These are phyloP conservation scores for Aphodius sticticus DNA, from an alignment of 2,888 invertebrate genomes.

Conservation along the genomic window DNA sequence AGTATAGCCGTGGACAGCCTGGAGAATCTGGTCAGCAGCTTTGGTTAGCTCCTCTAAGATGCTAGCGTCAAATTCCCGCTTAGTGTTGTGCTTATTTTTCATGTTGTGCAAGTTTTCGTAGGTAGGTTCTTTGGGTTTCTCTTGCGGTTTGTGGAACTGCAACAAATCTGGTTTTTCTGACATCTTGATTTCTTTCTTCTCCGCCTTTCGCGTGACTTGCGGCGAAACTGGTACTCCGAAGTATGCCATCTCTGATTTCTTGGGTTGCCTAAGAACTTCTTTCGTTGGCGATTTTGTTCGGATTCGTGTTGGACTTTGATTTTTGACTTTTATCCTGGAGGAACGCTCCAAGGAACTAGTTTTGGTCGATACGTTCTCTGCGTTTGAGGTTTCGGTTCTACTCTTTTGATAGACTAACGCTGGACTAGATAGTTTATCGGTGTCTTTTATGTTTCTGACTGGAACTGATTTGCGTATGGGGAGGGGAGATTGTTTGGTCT, in stretches of 20 bases:
- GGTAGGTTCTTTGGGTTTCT: constrained; percentile 48
- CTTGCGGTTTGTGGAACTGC: constrained; percentile 42
- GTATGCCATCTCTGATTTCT: constrained; percentile 58
- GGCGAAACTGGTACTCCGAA: constrained; percentile 55
- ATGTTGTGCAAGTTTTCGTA: constrained; percentile 55
- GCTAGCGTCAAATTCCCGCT: constrained; percentile 53
- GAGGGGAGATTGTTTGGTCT: constrained; percentile 5
- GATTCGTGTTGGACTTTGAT: constrained; percentile 19
- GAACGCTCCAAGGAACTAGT: background rate
- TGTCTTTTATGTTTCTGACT: constrained; percentile 4
- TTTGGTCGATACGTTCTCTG: background rate
- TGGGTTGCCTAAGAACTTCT: constrained; percentile 56
- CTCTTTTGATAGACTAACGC: constrained; percentile 35
- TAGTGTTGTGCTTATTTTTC: constrained; percentile 38
- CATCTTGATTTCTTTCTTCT: constrained; percentile 40
- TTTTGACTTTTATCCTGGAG: constrained; percentile 19
- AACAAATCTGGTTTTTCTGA: constrained; percentile 54
- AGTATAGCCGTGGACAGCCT: constrained; percentile 64
- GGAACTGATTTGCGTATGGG: constrained; percentile 5
- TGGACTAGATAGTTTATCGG: constrained; percentile 53
- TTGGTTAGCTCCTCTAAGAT: constrained; percentile 67
- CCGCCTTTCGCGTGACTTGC: constrained; percentile 41
- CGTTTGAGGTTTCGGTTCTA: background rate
- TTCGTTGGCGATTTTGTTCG: constrained; percentile 39
- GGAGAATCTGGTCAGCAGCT: constrained; percentile 67